These are phyloP conservation scores for Pollenia labialis DNA, from an alignment of 2,888 invertebrate species.

Conservation along the genomic window DNA sequence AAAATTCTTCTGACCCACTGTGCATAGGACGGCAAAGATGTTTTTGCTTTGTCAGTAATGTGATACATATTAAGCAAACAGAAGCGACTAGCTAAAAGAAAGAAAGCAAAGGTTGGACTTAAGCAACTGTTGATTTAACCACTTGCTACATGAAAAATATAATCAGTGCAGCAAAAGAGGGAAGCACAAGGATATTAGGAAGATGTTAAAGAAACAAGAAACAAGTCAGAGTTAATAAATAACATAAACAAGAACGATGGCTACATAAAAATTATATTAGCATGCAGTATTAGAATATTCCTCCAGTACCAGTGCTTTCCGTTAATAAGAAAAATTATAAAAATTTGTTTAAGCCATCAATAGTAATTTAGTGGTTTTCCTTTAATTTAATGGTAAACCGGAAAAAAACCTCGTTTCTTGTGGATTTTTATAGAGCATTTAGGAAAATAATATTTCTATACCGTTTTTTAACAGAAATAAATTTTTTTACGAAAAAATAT, in stretches of 20 bases:
- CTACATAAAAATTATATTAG: constrained; percentile 26
- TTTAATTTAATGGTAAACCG: background rate
- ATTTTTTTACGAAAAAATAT: too few relatives aligned
- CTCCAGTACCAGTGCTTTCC: background rate
- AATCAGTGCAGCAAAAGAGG: constrained; percentile 7
- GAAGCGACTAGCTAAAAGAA: constrained; percentile 11
- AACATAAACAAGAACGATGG: constrained; percentile 36
- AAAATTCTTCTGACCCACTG: too few relatives aligned
- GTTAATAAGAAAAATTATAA: background rate
- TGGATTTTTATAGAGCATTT: too few relatives aligned
- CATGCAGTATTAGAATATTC: constrained; percentile 3
- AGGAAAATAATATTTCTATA: too few relatives aligned
- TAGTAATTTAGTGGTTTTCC: constrained; percentile 2
- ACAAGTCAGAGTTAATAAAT: constrained; percentile 57
- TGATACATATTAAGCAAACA: constrained; percentile 21
- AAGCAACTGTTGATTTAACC: constrained; percentile 52
- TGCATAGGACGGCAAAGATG: background rate
- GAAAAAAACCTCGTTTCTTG: background rate
- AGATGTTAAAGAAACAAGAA: background rate
- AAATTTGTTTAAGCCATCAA: constrained; percentile 19
- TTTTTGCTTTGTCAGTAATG: background rate
- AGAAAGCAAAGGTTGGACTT: background rate
- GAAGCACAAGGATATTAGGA: background rate
- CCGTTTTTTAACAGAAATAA: too few relatives aligned
- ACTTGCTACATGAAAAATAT: constrained; percentile 10